Base-by-base conservation (phyloP, 2,888 invertebrate species). In the Syrphus vitripennis region DNA sequence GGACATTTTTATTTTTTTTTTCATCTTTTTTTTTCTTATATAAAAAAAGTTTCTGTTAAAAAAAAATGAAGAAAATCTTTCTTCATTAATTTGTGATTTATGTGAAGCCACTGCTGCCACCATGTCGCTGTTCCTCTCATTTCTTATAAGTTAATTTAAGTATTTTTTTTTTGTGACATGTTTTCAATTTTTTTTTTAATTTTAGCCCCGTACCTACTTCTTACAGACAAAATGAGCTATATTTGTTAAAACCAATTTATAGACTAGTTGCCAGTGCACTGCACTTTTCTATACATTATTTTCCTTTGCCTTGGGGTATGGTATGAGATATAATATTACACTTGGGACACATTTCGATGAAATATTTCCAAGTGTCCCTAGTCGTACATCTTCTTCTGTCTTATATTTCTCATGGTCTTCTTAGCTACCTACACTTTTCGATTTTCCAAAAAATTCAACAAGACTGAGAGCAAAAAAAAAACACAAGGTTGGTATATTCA, bases 341-440 rank as follows among this genome's bases (percentile, higher is more conserved):
- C 92, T 88, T 90, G 92, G 92, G 92, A 92, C 91, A 91, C 92
- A 92, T 92, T 92, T 92, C 91, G 92, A 92, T 92, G 92, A 92
- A 92, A 92, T 92, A 92, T 92, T 91, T 90, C 90, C 89, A 91
- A 91, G 91, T 91, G 91, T 91, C 91, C 91, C 91, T 76, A 34
- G 59, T 67, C 37, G 71, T 80, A 84, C 50, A 77, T 86, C 81
- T 86, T 81, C 77, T 77, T 86, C 71, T 80, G 81, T 77, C 81
- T 69, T 77, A 69, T 61, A 34, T 63, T 45, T 84, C 42, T 53
- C 69, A 75, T 57, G 65, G 45, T 70, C 75, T 63, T 37, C 4
- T n/a, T 71, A 61, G 69, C 48, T 63, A 76, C 74, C 55, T 57
- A 71, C 48, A 71, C 63, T 77, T 69, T 63, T 45, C 42, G 67